Evolutionary conservation across 2,797 vertebrate species (phyloP).

Genomic region (Chaetodon trifasciatus): DNA sequence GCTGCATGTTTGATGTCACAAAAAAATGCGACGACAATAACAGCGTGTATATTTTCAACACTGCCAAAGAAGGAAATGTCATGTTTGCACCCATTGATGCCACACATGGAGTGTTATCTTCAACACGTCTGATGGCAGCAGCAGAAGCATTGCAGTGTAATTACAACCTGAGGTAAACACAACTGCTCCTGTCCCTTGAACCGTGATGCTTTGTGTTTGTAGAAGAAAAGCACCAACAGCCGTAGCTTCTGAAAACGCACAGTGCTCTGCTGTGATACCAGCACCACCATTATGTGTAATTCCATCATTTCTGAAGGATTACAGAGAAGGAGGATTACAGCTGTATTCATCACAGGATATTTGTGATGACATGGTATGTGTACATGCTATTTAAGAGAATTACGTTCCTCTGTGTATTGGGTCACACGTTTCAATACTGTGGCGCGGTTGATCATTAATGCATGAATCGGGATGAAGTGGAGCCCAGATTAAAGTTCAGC

Average conservation of each 20-base stretch:
- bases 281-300: conserved; percentile 26
- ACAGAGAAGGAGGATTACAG: conserved; percentile 23
- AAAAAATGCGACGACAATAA: background rate
- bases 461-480: background rate
- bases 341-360: conserved; percentile 20
- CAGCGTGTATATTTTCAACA: background rate
- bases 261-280: conserved; percentile 10
- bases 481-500: background rate
- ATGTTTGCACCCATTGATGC: background rate
- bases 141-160: conserved; percentile 11
- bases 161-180: conserved; percentile 16
- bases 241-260: conserved; percentile 22
- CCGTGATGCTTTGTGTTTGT: conserved; percentile 21
- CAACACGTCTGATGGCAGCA: conserved; percentile 9
- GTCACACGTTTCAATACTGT: background rate
- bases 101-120: background rate
- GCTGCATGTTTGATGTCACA: conserved; percentile 6
- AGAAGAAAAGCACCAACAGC: background rate
- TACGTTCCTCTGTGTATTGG: background rate
- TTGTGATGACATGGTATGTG: background rate
- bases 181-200: background rate
- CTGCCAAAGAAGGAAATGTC: background rate
- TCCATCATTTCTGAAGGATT: conserved; percentile 42
- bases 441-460: background rate
- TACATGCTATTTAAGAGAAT: background rate